A percentile compares a stretch with the other conserved stretches of the same genome.
These are phyloP conservation scores for Ceramica pisi DNA, from an alignment of 2,888 invertebrate genomes.

Conservation along the genomic window DNA sequence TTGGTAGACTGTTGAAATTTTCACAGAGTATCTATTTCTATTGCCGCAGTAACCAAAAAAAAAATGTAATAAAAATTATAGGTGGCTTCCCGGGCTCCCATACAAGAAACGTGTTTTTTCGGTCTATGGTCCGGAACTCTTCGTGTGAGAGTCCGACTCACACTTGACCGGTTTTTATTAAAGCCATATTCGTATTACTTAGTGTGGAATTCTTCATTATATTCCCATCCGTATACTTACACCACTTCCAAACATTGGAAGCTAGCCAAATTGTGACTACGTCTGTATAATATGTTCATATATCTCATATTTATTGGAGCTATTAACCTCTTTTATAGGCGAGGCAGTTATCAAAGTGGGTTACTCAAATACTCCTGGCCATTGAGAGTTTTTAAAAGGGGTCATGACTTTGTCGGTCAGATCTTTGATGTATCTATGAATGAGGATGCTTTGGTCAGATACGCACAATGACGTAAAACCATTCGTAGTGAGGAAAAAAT, in stretches of 20 bases:
- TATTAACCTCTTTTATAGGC: not conserved
- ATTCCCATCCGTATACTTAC: not conserved
- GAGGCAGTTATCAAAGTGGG: slow-evolving; percentile 15
- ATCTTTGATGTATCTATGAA: not conserved
- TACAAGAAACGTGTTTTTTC: too few relatives aligned
- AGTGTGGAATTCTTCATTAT: not conserved
- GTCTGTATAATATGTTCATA: slow-evolving; percentile 9
- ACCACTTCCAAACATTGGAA: slow-evolving; percentile 10
- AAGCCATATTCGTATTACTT: not conserved
- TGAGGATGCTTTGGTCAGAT: not conserved
- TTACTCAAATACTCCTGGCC: not conserved
- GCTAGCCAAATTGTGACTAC: slow-evolving; percentile 3
- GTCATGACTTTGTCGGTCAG: not conserved
- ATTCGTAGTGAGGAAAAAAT: too few relatives aligned
- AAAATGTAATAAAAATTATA: too few relatives aligned
- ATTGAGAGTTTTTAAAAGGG: slow-evolving; percentile 5
- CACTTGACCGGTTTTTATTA: too few relatives aligned
- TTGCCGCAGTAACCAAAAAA: too few relatives aligned
- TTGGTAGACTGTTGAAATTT: too few relatives aligned
- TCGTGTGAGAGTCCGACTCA: too few relatives aligned
- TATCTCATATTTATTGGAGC: slow-evolving; percentile 19
- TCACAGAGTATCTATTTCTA: too few relatives aligned
- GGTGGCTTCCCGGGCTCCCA: too few relatives aligned
- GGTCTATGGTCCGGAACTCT: too few relatives aligned
- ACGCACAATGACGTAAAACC: not conserved